Conservation (phyloP, 2,113 vertebrate genomes). For the Dipodomys spectabilis region DNA sequence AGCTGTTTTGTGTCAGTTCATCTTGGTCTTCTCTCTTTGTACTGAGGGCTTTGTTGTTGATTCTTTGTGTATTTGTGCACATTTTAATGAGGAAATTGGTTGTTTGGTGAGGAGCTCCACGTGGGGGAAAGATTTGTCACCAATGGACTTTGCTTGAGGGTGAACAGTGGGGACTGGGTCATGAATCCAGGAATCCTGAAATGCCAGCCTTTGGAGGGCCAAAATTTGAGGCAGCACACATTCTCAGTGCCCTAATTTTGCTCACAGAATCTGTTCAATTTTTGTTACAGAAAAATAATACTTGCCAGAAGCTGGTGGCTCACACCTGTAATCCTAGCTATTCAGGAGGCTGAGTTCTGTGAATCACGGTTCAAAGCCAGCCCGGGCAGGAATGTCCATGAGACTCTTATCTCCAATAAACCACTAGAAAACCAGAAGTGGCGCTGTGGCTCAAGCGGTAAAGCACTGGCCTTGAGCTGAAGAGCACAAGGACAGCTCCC, state of each 20-base stretch:
- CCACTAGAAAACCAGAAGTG: too few species aligned
- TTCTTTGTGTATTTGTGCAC: conserved; percentile 11
- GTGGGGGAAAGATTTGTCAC: not conserved
- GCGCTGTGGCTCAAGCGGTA: too few species aligned
- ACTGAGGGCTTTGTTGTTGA: not conserved
- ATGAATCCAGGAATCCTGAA: conserved; percentile 6
- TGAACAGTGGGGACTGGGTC: not conserved
- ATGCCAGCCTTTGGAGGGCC: not conserved
- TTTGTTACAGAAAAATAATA: conserved; percentile 25
- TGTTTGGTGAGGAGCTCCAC: conserved; percentile 5
- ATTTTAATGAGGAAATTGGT: not conserved
- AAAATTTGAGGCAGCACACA: not conserved
- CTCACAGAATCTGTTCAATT: not conserved
- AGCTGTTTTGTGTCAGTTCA: not conserved
- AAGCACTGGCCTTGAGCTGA: too few species aligned
- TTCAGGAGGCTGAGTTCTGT: too few species aligned
- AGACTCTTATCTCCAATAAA: too few species aligned
- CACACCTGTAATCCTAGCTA: too few species aligned
- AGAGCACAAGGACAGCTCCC: too few species aligned
- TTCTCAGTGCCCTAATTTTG: not conserved
- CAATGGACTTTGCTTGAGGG: not conserved
- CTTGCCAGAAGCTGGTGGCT: too few species aligned
- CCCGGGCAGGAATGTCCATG: too few species aligned
- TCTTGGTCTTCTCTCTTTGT: not conserved
- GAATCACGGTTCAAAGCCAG: too few species aligned